phyloP scores from a whole-genome alignment of 23 tunicate species.

The Corella eumyota region DNA sequence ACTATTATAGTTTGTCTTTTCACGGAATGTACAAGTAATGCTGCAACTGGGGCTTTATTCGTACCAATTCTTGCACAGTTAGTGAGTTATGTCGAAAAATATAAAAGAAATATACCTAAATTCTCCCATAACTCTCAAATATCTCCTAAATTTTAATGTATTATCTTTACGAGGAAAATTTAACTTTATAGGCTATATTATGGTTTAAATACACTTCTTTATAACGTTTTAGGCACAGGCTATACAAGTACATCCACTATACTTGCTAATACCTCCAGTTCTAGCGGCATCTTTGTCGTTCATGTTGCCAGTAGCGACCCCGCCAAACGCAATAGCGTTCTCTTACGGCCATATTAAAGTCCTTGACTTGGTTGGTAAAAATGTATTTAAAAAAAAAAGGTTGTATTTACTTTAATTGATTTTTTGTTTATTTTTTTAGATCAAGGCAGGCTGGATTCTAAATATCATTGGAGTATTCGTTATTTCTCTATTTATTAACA shows the following conservation, averaged over 20 bases:
- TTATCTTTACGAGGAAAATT: no score
- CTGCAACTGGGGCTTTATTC: slow-evolving; percentile 88
- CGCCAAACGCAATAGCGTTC: slow-evolving; percentile 89
- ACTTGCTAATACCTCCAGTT: slow-evolving; percentile 59
- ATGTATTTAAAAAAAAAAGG: no score
- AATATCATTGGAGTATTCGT: slow-evolving; percentile 58
- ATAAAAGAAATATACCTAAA: no score
- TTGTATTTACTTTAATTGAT: no score
- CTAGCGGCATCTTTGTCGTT: slow-evolving; percentile 65
- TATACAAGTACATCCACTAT: slow-evolving; percentile 57
- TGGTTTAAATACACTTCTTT: no score
- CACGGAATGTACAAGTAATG: slow-evolving; percentile 91
- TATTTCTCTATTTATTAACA: slow-evolving; percentile 66
- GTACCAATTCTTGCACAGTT: slow-evolving; percentile 82
- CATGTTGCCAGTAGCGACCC: slow-evolving; percentile 93
- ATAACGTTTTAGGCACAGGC: slow-evolving; percentile 48
- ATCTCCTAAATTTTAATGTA: no score
- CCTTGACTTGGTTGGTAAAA: slow-evolving; percentile 64
- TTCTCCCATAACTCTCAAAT: no score
- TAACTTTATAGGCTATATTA: no score
- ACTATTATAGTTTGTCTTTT: slow-evolving; percentile 79
- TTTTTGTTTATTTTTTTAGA: no score
- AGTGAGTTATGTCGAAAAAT: no score
- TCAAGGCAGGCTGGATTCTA: slow-evolving; percentile 76
- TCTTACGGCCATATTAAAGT: slow-evolving; percentile 73